Evolutionary conservation across 2,113 vertebrate species (phyloP), one percentile per base, ranked within the genome.

Genomic region (Andinoacara biseriatus): DNA sequence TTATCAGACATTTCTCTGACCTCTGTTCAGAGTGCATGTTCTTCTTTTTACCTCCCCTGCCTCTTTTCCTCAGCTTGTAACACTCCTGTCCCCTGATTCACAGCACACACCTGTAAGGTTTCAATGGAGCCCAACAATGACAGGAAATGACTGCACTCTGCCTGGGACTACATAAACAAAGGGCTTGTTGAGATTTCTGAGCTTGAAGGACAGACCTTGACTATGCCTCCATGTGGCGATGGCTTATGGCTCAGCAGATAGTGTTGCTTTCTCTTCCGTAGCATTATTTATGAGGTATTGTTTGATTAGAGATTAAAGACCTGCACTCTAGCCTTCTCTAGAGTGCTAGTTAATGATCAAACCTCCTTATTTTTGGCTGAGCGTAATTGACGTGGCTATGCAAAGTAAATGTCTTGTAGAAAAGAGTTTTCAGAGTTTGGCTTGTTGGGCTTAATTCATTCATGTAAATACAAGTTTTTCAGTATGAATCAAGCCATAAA

Each of bases 41-140:
- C 61, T 59, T 40, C 18, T 13, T 40, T 56, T 74, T 7, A 46
- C 29, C 26, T 38, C 26, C 72, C 56, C 76, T 56, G 7, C 43
- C 18, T n/a, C 24, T 60, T 84, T 89, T 91, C 87, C 67, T 75
- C 59, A 74, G 18, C 9, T 86, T 78, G 10, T 76, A 10, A 78
- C 17, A 18, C 69, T 20, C 40, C 40, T n/a, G 1, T 38, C 62
- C 76, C 54, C 79, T 26, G 78, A 65, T 75, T 33, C 77, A 13
- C 67, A 83, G 58, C 31, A 14, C 3, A 29, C 92, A 96, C 94
- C 95, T 95, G 93, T 83, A 86, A 46, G 60, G 13, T 63, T 81
- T 79, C 76, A 87, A 43, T 78, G 61, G 76, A 82, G 8, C 52
- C 6, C 0, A 84, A 96, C 95, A 96, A 95, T 95, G 56, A 59